Base-by-base conservation (phyloP, 2,797 vertebrate genomes). In the Sardinella longiceps region DNA sequence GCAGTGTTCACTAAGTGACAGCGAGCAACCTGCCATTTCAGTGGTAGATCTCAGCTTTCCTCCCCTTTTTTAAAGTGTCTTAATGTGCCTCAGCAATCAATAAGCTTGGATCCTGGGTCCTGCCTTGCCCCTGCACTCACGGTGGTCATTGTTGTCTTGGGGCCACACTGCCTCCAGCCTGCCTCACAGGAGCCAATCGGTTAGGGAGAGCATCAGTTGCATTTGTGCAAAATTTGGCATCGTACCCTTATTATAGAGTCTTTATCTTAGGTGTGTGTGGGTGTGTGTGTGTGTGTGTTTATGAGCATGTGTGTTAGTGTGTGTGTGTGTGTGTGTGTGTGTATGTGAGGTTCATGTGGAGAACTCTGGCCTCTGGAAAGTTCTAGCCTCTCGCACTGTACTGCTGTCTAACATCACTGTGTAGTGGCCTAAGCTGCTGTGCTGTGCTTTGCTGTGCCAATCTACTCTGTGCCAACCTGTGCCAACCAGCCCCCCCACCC, bases 391-490 rank as follows among this genome's bases (percentile, higher is more conserved):
- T 81, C 80, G 82, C 23, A 56, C 63, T 46, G 70, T 77, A 37
- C 63, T 82, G 90, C 93, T 92, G 92, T 85, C 87, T 91, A 91
- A 80, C 63, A 80, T 91, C 87, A 91, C 92, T 92, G 91, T 85
- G 87, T 91, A 89, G 89, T 89, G 91, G 91, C 92, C 91, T 88
- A 37, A 77, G 37, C 70, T 77, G 70, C 70, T 77, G 88, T 92
- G 90, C 91, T 89, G 90, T 87, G 93, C 93, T 94, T 94, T 88
- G 92, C 93, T 87, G 88, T 92, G 92, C 92, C 93, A 91, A 93
- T 91, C 90, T 74, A 20, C 66, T 74, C 66, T 74, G 30, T 74
- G 66, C 66, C 70, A 77, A 39, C 33, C 70, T 39, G 33, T 70
- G 89, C 90, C 89, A 91, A 91, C 87, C 89, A 90, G 89, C 30